Conservation (phyloP, 2,888 invertebrate genomes). For the Gymnosoma rotundatum region DNA sequence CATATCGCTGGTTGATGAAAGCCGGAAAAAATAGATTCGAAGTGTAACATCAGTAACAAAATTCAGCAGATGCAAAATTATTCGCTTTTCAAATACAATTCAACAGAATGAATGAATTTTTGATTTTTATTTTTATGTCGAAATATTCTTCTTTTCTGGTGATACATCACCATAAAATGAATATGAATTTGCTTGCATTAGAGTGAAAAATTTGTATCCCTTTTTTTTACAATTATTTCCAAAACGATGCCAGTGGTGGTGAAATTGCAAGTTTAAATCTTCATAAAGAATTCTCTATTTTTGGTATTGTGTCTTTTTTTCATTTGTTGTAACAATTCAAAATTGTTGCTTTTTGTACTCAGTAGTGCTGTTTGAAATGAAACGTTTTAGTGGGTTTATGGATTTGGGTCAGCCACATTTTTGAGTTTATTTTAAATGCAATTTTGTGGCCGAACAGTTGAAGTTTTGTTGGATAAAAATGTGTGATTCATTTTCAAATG, state of each 20-base stretch:
- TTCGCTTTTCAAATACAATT: constrained; percentile 51
- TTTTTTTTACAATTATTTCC: no score
- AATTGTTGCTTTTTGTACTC: not conserved
- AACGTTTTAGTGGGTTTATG: constrained; percentile 57
- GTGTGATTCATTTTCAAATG: not conserved
- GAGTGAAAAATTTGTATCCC: no score
- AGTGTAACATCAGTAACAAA: constrained; percentile 28
- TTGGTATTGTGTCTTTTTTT: not conserved
- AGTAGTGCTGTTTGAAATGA: constrained; percentile 32
- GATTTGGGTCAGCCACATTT: constrained; percentile 65
- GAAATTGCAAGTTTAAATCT: constrained; percentile 38
- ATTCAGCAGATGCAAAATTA: constrained; percentile 39
- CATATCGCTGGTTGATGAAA: not conserved
- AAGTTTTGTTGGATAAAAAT: not conserved
- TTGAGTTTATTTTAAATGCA: constrained; percentile 56
- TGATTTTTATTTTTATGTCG: constrained; percentile 17
- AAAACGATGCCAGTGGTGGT: constrained; percentile 7
- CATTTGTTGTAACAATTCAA: not conserved
- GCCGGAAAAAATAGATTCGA: not conserved
- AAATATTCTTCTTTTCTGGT: constrained; percentile 8
- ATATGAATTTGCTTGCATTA: constrained; percentile 60
- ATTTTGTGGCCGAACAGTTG: constrained; percentile 28
- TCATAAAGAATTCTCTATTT: not conserved
- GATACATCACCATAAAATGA: constrained; percentile 19
- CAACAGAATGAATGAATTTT: constrained; percentile 55